These are phyloP conservation scores for Spondyliosoma cantharus DNA, from an alignment of 2,797 vertebrate genomes.

Conservation along the genomic window DNA sequence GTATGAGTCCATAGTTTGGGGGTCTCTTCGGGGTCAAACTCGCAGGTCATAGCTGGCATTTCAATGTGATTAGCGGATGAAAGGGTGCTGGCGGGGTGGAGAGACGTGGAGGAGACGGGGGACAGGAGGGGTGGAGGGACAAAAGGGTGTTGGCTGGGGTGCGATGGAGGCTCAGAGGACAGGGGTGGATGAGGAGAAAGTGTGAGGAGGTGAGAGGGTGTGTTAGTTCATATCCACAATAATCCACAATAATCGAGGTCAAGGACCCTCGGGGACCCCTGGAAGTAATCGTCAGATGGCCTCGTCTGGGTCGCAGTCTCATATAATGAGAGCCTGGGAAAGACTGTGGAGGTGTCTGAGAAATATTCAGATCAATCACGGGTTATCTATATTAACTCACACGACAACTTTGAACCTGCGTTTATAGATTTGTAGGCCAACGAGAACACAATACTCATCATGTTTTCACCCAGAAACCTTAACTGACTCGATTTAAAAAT, in stretches of 20 bases:
- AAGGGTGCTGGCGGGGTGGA: conserved; percentile 58
- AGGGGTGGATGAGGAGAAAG: conserved; percentile 24
- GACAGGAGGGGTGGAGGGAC: conserved; percentile 30
- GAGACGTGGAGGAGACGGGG: no score
- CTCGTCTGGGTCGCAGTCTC: conserved; percentile 27
- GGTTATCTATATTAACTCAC: neutral
- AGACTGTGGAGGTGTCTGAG: conserved; percentile 10
- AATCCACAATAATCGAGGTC: conserved; percentile 47
- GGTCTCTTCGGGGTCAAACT: conserved; percentile 28
- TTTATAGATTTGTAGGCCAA: neutral
- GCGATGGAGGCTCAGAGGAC: conserved; percentile 25
- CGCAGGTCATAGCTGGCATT: conserved; percentile 66
- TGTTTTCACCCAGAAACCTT: no score
- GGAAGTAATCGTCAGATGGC: conserved; percentile 40
- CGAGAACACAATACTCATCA: no score
- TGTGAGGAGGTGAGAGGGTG: conserved; percentile 20
- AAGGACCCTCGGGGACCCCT: conserved; percentile 46
- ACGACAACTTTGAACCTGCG: neutral
- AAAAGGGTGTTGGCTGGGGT: conserved; percentile 28
- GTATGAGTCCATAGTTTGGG: conserved; percentile 4
- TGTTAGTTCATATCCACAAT: conserved; percentile 43
- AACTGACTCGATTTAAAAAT: no score
- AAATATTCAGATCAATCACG: neutral
- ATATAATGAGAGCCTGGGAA: conserved; percentile 58
- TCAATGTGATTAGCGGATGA: conserved; percentile 75